These are phyloP conservation scores for Zaprionus tsacasi DNA, from an alignment of 1,140 invertebrate species.

Conservation along the genomic window DNA sequence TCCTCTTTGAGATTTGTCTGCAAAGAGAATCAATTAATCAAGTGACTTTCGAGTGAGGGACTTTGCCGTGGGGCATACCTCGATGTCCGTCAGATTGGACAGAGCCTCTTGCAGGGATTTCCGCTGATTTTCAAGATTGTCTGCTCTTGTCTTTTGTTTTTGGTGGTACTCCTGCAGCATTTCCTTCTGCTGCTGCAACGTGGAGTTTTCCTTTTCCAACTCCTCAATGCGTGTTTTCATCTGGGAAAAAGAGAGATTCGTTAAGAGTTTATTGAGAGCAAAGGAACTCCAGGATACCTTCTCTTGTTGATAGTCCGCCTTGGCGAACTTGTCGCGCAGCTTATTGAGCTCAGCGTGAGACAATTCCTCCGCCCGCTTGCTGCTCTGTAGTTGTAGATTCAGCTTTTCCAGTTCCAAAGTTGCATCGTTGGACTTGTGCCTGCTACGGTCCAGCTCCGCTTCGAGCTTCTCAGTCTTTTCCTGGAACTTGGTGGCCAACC, in stretches of 20 bases:
- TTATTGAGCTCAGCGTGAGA: slow-evolving; percentile 71
- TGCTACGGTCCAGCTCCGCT: slow-evolving; percentile 50
- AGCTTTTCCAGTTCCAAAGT: slow-evolving; percentile 63
- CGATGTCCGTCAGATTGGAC: slow-evolving; percentile 69
- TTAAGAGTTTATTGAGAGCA: not conserved
- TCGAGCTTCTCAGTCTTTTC: slow-evolving; percentile 77
- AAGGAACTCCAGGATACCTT: slow-evolving; percentile 46
- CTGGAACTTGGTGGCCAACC: slow-evolving; percentile 74
- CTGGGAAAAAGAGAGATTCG: slow-evolving; percentile 24
- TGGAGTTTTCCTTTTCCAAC: slow-evolving; percentile 67
- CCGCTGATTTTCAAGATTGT: slow-evolving; percentile 65
- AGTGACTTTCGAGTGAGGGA: not conserved
- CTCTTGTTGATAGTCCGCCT: slow-evolving; percentile 73
- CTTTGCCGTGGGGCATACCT: slow-evolving; percentile 37
- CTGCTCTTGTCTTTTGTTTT: slow-evolving; percentile 72
- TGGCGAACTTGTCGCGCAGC: slow-evolving; percentile 70
- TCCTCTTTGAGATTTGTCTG: slow-evolving; percentile 83
- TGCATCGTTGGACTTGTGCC: slow-evolving; percentile 40
- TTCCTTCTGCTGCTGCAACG: slow-evolving; percentile 71
- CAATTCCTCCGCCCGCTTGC: slow-evolving; percentile 65
- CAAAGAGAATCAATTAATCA: not conserved
- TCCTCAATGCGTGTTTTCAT: slow-evolving; percentile 62
- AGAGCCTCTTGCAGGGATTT: slow-evolving; percentile 74
- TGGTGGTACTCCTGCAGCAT: slow-evolving; percentile 80
- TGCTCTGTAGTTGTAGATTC: slow-evolving; percentile 69